Conservation (phyloP, 2,888 invertebrate species). For the Xiphydria camelus region DNA sequence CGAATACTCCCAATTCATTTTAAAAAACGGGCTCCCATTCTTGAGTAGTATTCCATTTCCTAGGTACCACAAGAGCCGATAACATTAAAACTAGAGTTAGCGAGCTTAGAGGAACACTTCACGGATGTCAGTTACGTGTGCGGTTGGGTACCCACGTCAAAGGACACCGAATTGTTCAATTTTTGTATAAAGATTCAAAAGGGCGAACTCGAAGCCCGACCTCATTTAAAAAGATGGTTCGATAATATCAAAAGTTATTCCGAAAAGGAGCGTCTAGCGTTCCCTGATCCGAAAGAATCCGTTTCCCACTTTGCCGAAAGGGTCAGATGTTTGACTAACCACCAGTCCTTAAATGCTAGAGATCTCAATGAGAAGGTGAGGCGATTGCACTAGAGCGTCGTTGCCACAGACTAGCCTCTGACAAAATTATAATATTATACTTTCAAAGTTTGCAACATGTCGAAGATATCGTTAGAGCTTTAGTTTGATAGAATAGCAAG, state of each 20-base stretch:
- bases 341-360: conserved; percentile 15
- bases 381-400: conserved; percentile 29
- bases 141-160: conserved; percentile 62
- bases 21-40: too few species aligned
- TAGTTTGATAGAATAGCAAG: neutral
- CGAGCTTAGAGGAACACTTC: conserved; percentile 57
- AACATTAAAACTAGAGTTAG: conserved; percentile 31
- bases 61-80: conserved; percentile 17
- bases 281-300: conserved; percentile 56
- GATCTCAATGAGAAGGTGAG: conserved; percentile 49
- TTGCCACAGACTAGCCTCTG: conserved; percentile 28
- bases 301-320: conserved; percentile 46
- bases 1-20: too few species aligned
- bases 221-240: conserved; percentile 65
- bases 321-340: conserved; percentile 27
- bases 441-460: neutral
- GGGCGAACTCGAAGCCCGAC: conserved; percentile 56
- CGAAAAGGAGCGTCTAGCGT: conserved; percentile 59
- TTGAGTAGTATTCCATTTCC: conserved; percentile 15
- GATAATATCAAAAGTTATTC: conserved; percentile 66
- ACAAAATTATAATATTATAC: neutral
- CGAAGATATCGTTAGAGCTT: neutral
- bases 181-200: conserved; percentile 30
- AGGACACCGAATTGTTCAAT: conserved; percentile 60
- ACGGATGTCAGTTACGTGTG: conserved; percentile 63